A percentile compares a stretch with the other conserved stretches of the same genome.
These are phyloP conservation scores for Aphidoletes aphidimyza DNA, from an alignment of 2,888 invertebrate species.

Conservation along the genomic window DNA sequence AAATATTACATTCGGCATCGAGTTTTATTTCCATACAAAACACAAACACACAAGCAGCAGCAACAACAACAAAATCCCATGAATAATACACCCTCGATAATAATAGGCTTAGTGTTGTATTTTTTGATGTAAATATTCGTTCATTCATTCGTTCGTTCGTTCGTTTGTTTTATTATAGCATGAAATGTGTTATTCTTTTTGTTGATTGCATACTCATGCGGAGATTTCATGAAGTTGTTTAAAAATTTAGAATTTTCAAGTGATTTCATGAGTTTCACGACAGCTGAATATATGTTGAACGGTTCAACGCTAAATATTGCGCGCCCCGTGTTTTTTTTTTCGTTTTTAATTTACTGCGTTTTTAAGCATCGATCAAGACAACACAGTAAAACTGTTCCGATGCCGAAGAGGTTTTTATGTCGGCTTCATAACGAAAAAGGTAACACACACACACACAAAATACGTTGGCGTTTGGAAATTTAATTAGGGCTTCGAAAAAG, in stretches of 20 bases:
- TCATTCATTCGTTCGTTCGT: background rate
- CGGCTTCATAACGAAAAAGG: background rate
- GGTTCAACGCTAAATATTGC: no score
- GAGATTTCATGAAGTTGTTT: background rate
- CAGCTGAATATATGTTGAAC: no score
- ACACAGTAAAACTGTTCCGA: background rate
- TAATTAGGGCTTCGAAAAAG: constrained; percentile 33
- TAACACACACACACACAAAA: background rate
- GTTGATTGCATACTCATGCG: background rate
- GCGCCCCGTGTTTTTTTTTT: background rate
- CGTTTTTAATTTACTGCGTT: no score
- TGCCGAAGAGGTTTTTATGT: background rate
- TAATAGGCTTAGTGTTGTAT: constrained; percentile 38
- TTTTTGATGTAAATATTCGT: background rate
- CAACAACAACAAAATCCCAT: background rate
- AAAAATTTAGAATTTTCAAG: background rate
- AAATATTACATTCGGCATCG: background rate
- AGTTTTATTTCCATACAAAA: background rate
- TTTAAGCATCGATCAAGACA: no score
- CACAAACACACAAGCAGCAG: background rate
- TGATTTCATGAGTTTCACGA: background rate
- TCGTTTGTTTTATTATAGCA: constrained; percentile 15
- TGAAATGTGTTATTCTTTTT: background rate
- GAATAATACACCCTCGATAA: constrained; percentile 34
- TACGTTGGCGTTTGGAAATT: constrained; percentile 35